These are phyloP conservation scores for Julus scandinavius DNA, from an alignment of 2,888 invertebrate species.

Conservation along the genomic window DNA sequence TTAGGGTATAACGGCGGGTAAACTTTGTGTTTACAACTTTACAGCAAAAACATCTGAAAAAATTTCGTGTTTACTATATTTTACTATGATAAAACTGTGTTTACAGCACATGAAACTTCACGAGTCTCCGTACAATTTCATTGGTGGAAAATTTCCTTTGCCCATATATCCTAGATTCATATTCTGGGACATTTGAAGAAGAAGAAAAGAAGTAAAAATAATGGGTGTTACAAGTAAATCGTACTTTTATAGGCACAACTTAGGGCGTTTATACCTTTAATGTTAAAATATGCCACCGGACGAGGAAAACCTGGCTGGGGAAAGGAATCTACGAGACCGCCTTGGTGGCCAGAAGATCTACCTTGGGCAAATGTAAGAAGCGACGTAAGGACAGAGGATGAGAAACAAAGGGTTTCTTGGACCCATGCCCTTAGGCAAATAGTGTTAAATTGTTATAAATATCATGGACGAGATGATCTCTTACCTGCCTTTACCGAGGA, in stretches of 20 bases:
- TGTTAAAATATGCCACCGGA: slow-evolving; percentile 97
- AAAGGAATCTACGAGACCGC: slow-evolving; percentile 91
- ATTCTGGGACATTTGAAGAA: too few relatives aligned
- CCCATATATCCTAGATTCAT: too few relatives aligned
- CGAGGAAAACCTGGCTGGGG: slow-evolving; percentile 99
- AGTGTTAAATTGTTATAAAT: slow-evolving; percentile 97
- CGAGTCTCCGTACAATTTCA: too few relatives aligned
- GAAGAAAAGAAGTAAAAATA: too few relatives aligned
- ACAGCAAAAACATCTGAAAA: too few relatives aligned
- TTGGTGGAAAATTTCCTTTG: too few relatives aligned
- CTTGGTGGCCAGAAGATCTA: slow-evolving; percentile 98
- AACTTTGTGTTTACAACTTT: too few relatives aligned
- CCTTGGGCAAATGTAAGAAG: slow-evolving; percentile 98
- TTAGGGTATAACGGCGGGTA: too few relatives aligned
- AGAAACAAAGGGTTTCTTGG: slow-evolving; percentile 98
- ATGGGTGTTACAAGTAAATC: too few relatives aligned
- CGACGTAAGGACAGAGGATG: slow-evolving; percentile 95
- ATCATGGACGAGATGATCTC: slow-evolving; percentile 94
- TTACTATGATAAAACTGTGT: too few relatives aligned
- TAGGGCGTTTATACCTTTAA: slow-evolving; percentile 94
- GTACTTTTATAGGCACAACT: slow-evolving; percentile 78
- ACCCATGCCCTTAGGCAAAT: slow-evolving; percentile 96
- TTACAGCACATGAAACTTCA: too few relatives aligned
- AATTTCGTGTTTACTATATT: too few relatives aligned
- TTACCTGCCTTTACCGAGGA: slow-evolving; percentile 94